These are phyloP conservation scores for Drepana falcataria DNA, from an alignment of 2,888 invertebrate species.

Conservation along the genomic window DNA sequence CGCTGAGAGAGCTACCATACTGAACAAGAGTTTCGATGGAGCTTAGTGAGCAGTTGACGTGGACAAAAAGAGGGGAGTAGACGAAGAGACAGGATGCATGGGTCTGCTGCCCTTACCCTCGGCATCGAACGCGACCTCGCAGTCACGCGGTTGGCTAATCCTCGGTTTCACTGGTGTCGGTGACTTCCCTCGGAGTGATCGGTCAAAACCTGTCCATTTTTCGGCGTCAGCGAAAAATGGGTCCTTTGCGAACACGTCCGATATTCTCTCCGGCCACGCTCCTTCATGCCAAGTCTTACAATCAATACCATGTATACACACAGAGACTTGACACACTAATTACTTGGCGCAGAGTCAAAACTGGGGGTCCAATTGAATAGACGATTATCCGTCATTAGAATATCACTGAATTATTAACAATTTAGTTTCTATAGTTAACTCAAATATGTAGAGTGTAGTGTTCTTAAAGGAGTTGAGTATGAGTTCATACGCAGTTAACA, in stretches of 20 bases:
- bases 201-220: slow-evolving; percentile 77
- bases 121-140: slow-evolving; percentile 85
- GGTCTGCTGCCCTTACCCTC: slow-evolving; percentile 82
- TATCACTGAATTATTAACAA: neutral
- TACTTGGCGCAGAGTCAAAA: neutral
- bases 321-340: slow-evolving; percentile 12
- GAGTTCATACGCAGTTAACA: slow-evolving; percentile 32
- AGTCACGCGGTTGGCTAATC: slow-evolving; percentile 83
- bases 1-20: slow-evolving; percentile 14
- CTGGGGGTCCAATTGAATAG: neutral
- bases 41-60: slow-evolving; percentile 15
- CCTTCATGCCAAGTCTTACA: slow-evolving; percentile 72
- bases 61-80: slow-evolving; percentile 31
- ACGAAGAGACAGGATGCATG: slow-evolving; percentile 60
- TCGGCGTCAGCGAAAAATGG: slow-evolving; percentile 75
- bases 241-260: slow-evolving; percentile 70
- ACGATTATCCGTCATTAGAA: slow-evolving; percentile 7
- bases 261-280: slow-evolving; percentile 64
- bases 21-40: slow-evolving; percentile 21
- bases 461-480: slow-evolving; percentile 37
- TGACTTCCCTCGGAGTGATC: slow-evolving; percentile 78
- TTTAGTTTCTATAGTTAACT: neutral
- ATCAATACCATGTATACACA: slow-evolving; percentile 50
- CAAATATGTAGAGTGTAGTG: slow-evolving; percentile 59
- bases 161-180: slow-evolving; percentile 86